These are phyloP conservation scores for Drosophila pallidifrons DNA, from an alignment of 1,140 invertebrate genomes.

Conservation along the genomic window DNA sequence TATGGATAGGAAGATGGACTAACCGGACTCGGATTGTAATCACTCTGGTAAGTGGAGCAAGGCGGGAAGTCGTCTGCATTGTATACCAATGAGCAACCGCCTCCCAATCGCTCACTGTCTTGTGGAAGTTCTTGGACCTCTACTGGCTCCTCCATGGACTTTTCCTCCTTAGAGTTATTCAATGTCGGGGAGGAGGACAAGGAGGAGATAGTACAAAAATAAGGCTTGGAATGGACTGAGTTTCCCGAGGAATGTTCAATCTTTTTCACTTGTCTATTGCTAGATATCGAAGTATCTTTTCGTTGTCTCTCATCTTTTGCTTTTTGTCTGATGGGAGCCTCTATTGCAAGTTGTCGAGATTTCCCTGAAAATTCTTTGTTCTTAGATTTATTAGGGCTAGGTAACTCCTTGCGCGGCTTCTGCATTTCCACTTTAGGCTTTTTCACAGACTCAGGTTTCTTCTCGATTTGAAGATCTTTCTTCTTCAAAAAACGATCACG, in stretches of 20 bases:
- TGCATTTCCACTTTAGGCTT: neutral
- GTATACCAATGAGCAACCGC: conserved; percentile 24
- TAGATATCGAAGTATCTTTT: neutral
- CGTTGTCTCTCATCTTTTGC: neutral
- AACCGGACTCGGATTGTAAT: conserved; percentile 7
- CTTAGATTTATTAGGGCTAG: no score
- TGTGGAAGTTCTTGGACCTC: neutral
- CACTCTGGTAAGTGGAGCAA: conserved; percentile 28
- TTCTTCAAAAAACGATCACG: conserved; percentile 3
- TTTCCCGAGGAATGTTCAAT: neutral
- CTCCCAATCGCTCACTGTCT: neutral
- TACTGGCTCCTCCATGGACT: neutral
- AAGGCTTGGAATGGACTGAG: neutral
- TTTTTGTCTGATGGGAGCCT: neutral
- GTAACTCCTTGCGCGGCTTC: no score
- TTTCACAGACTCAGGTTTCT: neutral
- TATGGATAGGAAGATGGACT: neutral
- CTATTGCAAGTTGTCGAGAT: neutral
- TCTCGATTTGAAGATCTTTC: neutral
- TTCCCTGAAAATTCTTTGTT: neutral
- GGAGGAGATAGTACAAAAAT: conserved; percentile 1
- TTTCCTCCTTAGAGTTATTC: neutral
- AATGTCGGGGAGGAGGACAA: neutral
- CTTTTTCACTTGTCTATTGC: neutral
- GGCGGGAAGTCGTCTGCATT: neutral